These are phyloP conservation scores for Phalacrocorax pelagicus DNA, from an alignment of 2,113 vertebrate species.

Conservation along the genomic window DNA sequence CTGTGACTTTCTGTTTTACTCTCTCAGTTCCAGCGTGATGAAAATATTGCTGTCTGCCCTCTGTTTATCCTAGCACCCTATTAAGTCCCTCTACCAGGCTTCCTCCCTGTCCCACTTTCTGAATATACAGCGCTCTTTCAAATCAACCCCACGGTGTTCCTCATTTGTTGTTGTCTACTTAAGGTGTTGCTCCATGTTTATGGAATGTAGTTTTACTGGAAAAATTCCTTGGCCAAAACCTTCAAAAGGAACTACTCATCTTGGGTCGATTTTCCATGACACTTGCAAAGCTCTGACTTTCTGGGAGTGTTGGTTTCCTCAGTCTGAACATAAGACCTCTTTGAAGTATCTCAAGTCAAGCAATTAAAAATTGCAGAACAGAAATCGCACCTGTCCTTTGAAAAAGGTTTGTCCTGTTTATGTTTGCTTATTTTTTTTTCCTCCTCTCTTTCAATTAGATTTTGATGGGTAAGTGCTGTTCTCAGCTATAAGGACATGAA, in stretches of 20 bases:
- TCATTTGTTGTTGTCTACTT: constrained; percentile 48
- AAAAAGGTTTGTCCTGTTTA: background rate
- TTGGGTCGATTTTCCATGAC: constrained; percentile 26
- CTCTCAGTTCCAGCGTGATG: background rate
- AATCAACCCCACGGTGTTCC: background rate
- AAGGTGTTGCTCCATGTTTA: constrained; percentile 61
- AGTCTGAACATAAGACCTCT: background rate
- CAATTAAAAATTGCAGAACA: constrained; percentile 41
- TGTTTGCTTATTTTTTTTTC: background rate
- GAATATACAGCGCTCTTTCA: constrained; percentile 31
- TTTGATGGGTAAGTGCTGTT: background rate
- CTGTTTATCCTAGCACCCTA: constrained; percentile 19
- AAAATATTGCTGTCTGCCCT: background rate
- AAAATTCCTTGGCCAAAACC: constrained; percentile 56
- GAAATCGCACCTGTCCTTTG: constrained; percentile 35
- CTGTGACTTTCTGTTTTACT: background rate
- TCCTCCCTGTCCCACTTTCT: constrained; percentile 8
- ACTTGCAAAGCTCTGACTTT: constrained; percentile 35
- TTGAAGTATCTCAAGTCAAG: constrained; percentile 32
- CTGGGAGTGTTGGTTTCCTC: constrained; percentile 19
- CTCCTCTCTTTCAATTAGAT: background rate
- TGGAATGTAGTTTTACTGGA: constrained; percentile 66
- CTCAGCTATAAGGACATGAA: background rate
- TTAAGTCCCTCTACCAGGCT: background rate
- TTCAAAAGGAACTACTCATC: constrained; percentile 63